phyloP scores from a whole-genome alignment of 2,113 vertebrate species.

The Corythornis madagascariensis region DNA sequence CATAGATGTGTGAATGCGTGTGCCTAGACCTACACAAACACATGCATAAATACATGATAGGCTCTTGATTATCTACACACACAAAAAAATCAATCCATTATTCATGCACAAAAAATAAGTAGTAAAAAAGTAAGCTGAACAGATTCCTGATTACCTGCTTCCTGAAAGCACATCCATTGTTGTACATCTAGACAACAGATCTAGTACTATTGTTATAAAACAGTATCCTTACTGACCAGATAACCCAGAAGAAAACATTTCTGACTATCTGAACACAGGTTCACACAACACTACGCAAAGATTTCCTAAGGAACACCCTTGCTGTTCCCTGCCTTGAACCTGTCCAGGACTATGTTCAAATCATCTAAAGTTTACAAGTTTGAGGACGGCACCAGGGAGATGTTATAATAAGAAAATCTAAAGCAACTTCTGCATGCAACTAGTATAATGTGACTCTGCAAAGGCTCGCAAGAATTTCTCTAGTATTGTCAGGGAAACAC shows the following conservation, averaged over 20 bases:
- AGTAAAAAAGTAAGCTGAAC: not conserved
- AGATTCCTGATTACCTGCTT: not conserved
- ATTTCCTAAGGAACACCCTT: not conserved
- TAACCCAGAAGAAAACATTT: not conserved
- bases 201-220: not conserved
- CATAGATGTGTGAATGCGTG: not conserved
- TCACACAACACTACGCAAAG: not conserved
- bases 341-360: not conserved
- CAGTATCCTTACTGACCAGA: not conserved
- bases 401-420: not conserved
- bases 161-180: not conserved
- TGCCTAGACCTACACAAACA: not conserved
- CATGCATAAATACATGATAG: not conserved
- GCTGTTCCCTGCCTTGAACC: slow-evolving; percentile 18
- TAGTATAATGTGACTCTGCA: not conserved
- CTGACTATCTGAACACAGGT: not conserved
- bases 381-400: not conserved
- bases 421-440: not conserved
- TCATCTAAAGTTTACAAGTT: not conserved
- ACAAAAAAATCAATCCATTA: not conserved
- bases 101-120: not conserved
- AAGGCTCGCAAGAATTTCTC: slow-evolving; percentile 7
- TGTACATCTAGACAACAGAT: not conserved
- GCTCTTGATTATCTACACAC: not conserved
- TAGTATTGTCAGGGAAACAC: not conserved